phyloP scores from a whole-genome alignment of 30 jellyfish, hydroid and myxozoan species.

The Pseudorhiza aurosa region DNA sequence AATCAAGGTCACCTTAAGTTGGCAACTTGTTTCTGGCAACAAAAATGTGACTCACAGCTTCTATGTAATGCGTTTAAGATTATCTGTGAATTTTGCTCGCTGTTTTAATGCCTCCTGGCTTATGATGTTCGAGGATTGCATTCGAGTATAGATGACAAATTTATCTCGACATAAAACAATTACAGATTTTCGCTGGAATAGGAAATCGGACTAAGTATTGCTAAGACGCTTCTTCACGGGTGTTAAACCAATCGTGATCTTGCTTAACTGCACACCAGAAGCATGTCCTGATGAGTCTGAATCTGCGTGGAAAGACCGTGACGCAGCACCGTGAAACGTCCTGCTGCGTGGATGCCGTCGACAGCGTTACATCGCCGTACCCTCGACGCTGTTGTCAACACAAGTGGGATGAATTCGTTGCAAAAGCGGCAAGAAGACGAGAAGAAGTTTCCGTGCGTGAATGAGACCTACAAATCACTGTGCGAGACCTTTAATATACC shows the following conservation, averaged over 20 bases:
- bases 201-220: neutral
- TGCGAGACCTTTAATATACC: constrained; percentile 32
- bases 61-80: neutral
- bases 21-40: neutral
- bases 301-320: too few species aligned
- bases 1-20: too few species aligned
- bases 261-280: too few species aligned
- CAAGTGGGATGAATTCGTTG: too few species aligned
- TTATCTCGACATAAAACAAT: neutral
- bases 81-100: neutral
- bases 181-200: neutral
- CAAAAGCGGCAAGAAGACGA: too few species aligned
- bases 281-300: too few species aligned
- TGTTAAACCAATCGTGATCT: too few species aligned
- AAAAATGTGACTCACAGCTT: neutral
- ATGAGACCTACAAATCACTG: constrained; percentile 17
- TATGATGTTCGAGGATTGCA: neutral
- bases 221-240: too few species aligned
- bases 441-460: neutral
- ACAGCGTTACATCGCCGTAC: too few species aligned
- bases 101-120: neutral
- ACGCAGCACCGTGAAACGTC: too few species aligned
- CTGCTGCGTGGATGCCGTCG: too few species aligned
- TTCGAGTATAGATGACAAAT: neutral
- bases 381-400: too few species aligned